phyloP scores from a whole-genome alignment of 2,113 vertebrate species.

The Cromileptes altivelis region DNA sequence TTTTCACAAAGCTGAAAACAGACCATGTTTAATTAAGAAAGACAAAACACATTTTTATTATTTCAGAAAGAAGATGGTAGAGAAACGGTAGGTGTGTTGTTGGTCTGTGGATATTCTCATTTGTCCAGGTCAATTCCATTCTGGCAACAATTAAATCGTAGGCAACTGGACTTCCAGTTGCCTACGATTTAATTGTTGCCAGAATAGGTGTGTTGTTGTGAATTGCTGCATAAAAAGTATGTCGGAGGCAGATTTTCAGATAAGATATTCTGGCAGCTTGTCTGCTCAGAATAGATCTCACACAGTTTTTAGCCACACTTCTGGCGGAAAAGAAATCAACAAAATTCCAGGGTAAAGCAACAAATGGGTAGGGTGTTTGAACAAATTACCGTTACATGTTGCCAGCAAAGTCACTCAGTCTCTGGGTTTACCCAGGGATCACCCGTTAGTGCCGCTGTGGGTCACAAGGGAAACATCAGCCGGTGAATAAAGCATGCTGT shows the following conservation, averaged over 20 bases:
- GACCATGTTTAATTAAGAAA: not conserved
- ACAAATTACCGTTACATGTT: too few species aligned
- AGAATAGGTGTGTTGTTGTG: not conserved
- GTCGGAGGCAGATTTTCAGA: not conserved
- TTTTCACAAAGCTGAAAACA: not conserved
- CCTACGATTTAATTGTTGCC: too few species aligned
- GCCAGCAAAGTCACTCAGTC: too few species aligned
- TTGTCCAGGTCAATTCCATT: too few species aligned
- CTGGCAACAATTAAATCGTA: too few species aligned
- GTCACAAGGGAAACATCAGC: not conserved
- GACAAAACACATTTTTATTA: not conserved
- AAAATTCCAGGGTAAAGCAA: not conserved
- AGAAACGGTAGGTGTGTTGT: not conserved
- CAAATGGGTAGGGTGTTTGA: not conserved
- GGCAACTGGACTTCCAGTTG: too few species aligned
- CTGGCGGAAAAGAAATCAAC: not conserved
- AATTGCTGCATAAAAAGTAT: not conserved
- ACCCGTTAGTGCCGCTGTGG: not conserved
- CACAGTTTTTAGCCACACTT: not conserved
- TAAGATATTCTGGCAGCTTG: not conserved
- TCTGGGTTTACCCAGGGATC: not conserved
- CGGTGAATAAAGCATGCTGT: not conserved
- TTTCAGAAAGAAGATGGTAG: not conserved
- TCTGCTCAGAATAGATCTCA: not conserved
- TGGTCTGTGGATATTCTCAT: too few species aligned